These are phyloP conservation scores for Magallana angulata DNA, from an alignment of 1,140 invertebrate species.

Conservation along the genomic window DNA sequence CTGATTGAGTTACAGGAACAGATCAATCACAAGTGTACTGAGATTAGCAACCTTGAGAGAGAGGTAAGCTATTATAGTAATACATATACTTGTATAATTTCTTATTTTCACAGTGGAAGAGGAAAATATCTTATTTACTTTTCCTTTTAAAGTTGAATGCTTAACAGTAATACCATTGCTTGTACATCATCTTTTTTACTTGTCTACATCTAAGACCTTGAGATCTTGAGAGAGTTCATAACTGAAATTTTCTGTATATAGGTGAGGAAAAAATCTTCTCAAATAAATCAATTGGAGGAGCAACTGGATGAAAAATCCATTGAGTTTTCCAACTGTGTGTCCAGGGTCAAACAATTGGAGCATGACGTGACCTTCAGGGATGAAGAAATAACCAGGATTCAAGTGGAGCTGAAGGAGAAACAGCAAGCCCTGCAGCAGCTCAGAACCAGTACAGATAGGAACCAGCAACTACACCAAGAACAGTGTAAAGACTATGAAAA, in stretches of 20 bases:
- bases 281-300: conserved; percentile 65
- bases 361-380: conserved; percentile 59
- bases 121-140: no score
- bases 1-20: conserved; percentile 75
- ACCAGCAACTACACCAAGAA: conserved; percentile 64
- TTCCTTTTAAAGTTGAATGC: no score
- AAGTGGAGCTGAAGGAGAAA: conserved; percentile 59
- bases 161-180: no score
- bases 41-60: conserved; percentile 71
- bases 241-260: conserved; percentile 21
- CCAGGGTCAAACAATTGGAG: conserved; percentile 63
- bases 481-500: conserved; percentile 71
- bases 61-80: conserved; percentile 60
- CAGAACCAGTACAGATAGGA: conserved; percentile 53
- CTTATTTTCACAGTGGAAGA: no score
- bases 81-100: neutral
- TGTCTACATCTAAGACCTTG: no score
- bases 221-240: neutral
- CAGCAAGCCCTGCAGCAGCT: conserved; percentile 57
- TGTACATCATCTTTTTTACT: no score
- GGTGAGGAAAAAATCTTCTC: conserved; percentile 68
- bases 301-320: conserved; percentile 69
- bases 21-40: conserved; percentile 65
- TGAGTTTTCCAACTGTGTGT: conserved; percentile 60
- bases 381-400: conserved; percentile 58